These are phyloP conservation scores for Stichodactyla helianthus DNA, from an alignment of 64 coral and sea anemone species.

Conservation along the genomic window DNA sequence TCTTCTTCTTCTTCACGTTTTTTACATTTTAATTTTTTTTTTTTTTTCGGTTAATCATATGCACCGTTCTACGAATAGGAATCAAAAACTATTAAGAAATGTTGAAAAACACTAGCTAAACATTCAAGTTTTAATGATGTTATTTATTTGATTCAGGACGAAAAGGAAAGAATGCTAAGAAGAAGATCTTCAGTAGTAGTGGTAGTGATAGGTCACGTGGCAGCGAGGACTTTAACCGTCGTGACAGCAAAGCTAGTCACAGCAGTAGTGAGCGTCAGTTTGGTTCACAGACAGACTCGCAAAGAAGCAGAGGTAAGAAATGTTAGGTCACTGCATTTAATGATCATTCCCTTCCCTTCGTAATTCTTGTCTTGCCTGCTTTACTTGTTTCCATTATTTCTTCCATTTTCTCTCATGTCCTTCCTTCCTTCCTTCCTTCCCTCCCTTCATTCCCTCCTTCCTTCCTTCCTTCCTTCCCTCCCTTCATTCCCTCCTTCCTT, in stretches of 20 bases:
- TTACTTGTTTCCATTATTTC: too few species aligned
- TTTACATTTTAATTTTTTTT: too few species aligned
- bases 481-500: neutral
- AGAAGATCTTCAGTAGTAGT: neutral
- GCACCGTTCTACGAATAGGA: too few species aligned
- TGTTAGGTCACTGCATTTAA: neutral
- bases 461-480: neutral
- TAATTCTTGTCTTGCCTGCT: too few species aligned
- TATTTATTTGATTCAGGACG: constrained; percentile 30
- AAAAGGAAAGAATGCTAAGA: neutral
- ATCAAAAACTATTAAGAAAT: too few species aligned
- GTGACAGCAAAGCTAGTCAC: constrained; percentile 56
- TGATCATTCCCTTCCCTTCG: too few species aligned
- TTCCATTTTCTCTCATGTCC: too few species aligned
- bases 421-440: neutral
- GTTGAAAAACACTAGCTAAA: too few species aligned
- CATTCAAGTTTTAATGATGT: neutral
- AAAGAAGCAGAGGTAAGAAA: constrained; percentile 23
- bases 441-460: neutral
- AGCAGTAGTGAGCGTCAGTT: constrained; percentile 20
- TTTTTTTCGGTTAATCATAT: too few species aligned
- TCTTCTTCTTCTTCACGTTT: too few species aligned
- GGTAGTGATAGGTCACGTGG: constrained; percentile 17
- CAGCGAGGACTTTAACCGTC: constrained; percentile 43
- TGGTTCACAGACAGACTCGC: constrained; percentile 30